Evolutionary conservation across 2,888 invertebrate species (phyloP).

Genomic region (Epistrophe grossulariae): DNA sequence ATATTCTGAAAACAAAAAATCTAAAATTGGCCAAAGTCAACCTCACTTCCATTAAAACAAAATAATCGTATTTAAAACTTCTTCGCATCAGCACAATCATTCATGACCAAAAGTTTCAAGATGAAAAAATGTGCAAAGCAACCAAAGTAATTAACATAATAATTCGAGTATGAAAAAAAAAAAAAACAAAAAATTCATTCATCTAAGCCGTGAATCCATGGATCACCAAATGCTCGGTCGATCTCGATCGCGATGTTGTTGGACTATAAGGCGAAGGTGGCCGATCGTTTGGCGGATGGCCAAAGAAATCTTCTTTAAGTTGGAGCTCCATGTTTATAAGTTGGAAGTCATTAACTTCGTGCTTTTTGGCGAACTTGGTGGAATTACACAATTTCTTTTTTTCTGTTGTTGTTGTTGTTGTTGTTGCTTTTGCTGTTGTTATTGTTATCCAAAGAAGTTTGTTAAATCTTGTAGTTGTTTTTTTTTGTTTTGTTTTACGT

Average conservation of each 20-base stretch:
- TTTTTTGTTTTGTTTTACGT: slow-evolving; percentile 48
- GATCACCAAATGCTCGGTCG: slow-evolving; percentile 54
- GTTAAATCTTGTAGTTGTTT: slow-evolving; percentile 44
- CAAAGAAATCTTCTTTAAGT: slow-evolving; percentile 68
- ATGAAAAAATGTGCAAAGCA: not conserved
- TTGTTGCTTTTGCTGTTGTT: slow-evolving; percentile 1
- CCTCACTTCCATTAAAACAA: not conserved
- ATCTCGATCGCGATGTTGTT: slow-evolving; percentile 4
- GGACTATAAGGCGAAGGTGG: slow-evolving; percentile 51
- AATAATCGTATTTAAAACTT: slow-evolving; percentile 43
- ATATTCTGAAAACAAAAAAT: slow-evolving; percentile 17
- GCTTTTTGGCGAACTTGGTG: slow-evolving; percentile 72
- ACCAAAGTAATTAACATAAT: slow-evolving; percentile 72
- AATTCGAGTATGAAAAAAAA: slow-evolving; percentile 70
- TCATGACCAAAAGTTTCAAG: slow-evolving; percentile 44
- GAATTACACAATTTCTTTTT: slow-evolving; percentile 70
- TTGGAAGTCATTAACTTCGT: slow-evolving; percentile 71
- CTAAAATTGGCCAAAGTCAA: slow-evolving; percentile 10
- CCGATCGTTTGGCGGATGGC: not conserved
- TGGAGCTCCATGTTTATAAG: slow-evolving; percentile 33
- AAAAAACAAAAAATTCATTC: slow-evolving; percentile 42
- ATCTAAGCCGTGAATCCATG: slow-evolving; percentile 66
- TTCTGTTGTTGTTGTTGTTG: slow-evolving; percentile 5
- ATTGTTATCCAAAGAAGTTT: slow-evolving; percentile 38
- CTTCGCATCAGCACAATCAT: slow-evolving; percentile 38